A percentile compares a stretch with the other conserved stretches of the same genome.
Evolutionary conservation across 2,113 vertebrate species (phyloP).

Genomic region (Procavia capensis): DNA sequence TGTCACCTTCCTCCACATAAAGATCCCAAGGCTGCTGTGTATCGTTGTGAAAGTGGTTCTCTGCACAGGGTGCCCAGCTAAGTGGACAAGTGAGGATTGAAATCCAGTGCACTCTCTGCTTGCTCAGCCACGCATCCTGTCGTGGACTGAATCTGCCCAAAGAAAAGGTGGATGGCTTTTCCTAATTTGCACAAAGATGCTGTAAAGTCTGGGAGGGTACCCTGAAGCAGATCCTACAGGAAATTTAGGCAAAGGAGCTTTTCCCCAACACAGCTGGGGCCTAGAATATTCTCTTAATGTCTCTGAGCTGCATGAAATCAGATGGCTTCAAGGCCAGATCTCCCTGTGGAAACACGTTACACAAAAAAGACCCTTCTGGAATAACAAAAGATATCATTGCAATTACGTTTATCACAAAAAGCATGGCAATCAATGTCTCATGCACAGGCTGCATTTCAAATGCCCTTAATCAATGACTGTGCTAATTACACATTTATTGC

Average conservation of each 20-base stretch:
- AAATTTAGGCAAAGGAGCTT: background rate
- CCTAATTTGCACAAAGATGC: background rate
- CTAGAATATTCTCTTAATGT: slow-evolving; percentile 30
- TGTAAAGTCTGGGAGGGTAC: background rate
- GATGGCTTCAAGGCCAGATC: slow-evolving; percentile 74
- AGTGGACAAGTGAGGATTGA: background rate
- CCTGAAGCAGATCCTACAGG: background rate
- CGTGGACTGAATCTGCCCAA: background rate
- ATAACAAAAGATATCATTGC: slow-evolving; percentile 81
- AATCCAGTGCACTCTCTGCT: background rate
- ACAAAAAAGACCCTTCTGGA: slow-evolving; percentile 75
- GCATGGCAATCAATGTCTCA: slow-evolving; percentile 82
- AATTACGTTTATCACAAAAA: slow-evolving; percentile 78
- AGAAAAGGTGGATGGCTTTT: background rate
- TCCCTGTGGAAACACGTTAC: slow-evolving; percentile 69
- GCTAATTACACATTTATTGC: slow-evolving; percentile 85
- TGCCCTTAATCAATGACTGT: slow-evolving; percentile 83
- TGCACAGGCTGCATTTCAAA: slow-evolving; percentile 76
- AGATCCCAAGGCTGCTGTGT: background rate
- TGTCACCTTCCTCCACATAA: background rate
- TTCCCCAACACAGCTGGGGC: background rate
- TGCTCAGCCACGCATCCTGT: background rate
- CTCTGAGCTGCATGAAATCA: slow-evolving; percentile 70
- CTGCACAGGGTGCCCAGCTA: background rate
- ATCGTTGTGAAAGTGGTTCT: background rate